Percentiles rank a stretch among this genome's conserved stretches.
These are phyloP conservation scores for Steromphala cineraria DNA, from an alignment of 2,888 invertebrate species.

Conservation along the genomic window DNA sequence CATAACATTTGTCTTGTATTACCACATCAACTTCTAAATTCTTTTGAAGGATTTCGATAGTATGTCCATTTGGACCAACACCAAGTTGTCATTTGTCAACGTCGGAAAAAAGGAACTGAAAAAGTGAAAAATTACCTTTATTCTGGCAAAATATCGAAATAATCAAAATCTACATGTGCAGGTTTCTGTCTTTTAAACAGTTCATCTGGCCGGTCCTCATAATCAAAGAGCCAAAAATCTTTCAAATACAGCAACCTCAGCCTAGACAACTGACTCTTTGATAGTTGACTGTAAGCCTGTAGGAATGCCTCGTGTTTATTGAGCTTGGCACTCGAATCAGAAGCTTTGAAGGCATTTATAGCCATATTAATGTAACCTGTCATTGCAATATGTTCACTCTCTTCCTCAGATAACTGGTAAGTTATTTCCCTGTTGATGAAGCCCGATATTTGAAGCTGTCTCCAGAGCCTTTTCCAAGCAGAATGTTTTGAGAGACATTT, in stretches of 20 bases:
- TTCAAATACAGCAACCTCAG: not conserved
- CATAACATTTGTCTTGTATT: no score
- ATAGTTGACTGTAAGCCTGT: not conserved
- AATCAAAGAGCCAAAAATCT: not conserved
- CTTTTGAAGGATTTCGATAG: no score
- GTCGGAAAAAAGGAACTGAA: no score
- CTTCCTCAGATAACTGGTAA: not conserved
- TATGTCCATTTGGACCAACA: no score
- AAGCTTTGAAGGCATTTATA: not conserved
- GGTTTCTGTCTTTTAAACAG: not conserved
- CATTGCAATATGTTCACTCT: not conserved
- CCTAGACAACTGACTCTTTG: not conserved
- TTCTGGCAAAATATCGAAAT: no score
- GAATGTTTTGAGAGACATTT: not conserved
- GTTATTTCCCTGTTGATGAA: not conserved
- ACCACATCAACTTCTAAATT: no score
- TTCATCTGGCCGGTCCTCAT: not conserved
- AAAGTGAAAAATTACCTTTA: no score
- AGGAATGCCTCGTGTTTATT: not conserved
- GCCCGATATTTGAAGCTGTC: not conserved
- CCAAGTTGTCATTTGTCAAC: no score
- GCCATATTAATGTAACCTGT: not conserved
- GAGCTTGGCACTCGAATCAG: not conserved
- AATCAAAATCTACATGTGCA: no score
- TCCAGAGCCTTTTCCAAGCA: not conserved